Percentiles rank a stretch among this genome's conserved stretches.
These are phyloP conservation scores for Tor tambroides DNA, from an alignment of 2,113 vertebrate genomes.

Conservation along the genomic window DNA sequence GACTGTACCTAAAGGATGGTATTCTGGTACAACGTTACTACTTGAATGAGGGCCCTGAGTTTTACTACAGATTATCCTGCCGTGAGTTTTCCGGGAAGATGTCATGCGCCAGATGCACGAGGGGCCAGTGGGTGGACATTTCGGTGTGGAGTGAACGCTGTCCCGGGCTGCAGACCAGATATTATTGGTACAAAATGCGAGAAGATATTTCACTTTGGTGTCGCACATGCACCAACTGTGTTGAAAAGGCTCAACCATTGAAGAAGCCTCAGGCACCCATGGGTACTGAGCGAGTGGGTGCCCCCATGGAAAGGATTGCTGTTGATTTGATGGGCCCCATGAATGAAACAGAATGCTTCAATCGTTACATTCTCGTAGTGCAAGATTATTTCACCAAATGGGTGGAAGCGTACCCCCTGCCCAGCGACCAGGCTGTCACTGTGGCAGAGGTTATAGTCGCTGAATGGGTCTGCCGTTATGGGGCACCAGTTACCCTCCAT, in stretches of 20 bases:
- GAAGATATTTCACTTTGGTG: slow-evolving; percentile 41
- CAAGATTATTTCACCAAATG: slow-evolving; percentile 59
- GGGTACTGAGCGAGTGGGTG: slow-evolving; percentile 33
- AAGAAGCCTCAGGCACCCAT: slow-evolving; percentile 31
- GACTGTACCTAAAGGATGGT: slow-evolving; percentile 1
- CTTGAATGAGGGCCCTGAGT: background rate
- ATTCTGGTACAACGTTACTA: slow-evolving; percentile 18
- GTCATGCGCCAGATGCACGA: slow-evolving; percentile 39
- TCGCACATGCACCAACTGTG: slow-evolving; percentile 36
- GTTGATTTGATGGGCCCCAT: slow-evolving; percentile 53
- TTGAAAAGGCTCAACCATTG: slow-evolving; percentile 11
- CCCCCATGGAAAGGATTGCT: slow-evolving; percentile 41
- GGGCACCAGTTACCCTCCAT: slow-evolving; percentile 29
- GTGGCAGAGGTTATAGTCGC: slow-evolving; percentile 34
- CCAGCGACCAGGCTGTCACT: slow-evolving; percentile 10
- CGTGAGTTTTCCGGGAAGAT: background rate
- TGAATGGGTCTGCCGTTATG: slow-evolving; percentile 53
- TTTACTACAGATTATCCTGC: slow-evolving; percentile 37
- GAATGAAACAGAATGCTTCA: slow-evolving; percentile 31
- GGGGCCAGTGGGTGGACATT: background rate
- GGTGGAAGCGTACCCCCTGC: slow-evolving; percentile 40
- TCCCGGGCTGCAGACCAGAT: slow-evolving; percentile 4
- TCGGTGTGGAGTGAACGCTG: slow-evolving; percentile 12
- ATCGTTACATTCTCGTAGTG: slow-evolving; percentile 38
- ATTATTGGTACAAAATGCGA: slow-evolving; percentile 38